These are phyloP conservation scores for Selenia dentaria DNA, from an alignment of 2,888 invertebrate genomes.

Conservation along the genomic window DNA sequence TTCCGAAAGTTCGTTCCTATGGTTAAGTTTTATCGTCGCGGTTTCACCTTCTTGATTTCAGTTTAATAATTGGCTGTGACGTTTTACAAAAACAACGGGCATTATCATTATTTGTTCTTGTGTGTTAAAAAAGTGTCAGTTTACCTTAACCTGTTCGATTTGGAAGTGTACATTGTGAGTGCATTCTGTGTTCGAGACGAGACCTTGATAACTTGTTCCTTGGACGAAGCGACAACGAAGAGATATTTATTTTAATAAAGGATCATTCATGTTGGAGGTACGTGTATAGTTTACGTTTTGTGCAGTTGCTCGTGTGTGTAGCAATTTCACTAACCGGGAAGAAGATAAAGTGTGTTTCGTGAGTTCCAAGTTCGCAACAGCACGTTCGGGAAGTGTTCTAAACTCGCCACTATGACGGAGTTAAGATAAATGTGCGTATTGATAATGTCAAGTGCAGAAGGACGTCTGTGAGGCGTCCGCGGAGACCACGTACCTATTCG, in stretches of 20 bases:
- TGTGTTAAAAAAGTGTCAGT: conserved; percentile 53
- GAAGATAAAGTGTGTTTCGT: conserved; percentile 65
- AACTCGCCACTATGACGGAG: conserved; percentile 65
- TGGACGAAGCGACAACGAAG: conserved; percentile 74
- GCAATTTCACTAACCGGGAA: conserved; percentile 37
- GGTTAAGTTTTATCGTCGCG: no score
- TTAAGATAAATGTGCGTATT: conserved; percentile 69
- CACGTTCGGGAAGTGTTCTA: conserved; percentile 59
- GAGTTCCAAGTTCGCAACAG: conserved; percentile 55
- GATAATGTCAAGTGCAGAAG: conserved; percentile 65
- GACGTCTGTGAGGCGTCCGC: conserved; percentile 67
- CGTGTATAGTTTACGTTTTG: conserved; percentile 78
- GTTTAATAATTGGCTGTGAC: no score
- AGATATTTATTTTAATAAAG: conserved; percentile 76
- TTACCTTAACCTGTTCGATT: conserved; percentile 69
- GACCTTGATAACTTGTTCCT: conserved; percentile 85
- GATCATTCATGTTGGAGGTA: conserved; percentile 84
- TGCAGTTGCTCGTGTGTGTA: conserved; percentile 65
- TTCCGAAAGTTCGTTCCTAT: no score
- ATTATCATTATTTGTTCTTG: no score
- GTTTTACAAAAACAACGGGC: no score
- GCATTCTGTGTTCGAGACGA: conserved; percentile 59
- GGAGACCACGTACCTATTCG: conserved; percentile 56
- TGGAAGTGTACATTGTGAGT: conserved; percentile 70
- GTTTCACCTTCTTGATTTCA: no score